Evolutionary conservation across 1,140 invertebrate genomes (phyloP), one percentile per base, ranked within the genome.

Genomic region (Pararge aegeria): DNA sequence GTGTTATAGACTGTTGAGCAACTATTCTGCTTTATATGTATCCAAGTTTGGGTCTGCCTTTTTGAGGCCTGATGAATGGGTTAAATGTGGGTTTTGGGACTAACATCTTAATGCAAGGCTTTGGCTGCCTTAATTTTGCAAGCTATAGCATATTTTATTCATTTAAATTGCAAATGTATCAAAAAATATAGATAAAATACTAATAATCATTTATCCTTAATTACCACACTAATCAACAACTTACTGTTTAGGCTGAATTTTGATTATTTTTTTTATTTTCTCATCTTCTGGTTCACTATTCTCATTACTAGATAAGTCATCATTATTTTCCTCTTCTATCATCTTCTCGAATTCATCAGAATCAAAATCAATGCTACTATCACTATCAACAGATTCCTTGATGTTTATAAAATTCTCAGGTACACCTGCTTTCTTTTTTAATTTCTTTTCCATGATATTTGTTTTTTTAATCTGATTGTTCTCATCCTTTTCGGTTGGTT

Each of bases 311-410:
- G 53, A 65, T 48, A 60, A 4, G 0, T 55, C 52, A 42, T 61
- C 53, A 42, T 55, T 30, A 48, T 74, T 66, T 51, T 67, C 38
- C 13, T 5, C 70, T 60, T 66, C 66, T 15, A 80, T 51, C 55
- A 78, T 64, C 44, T 81, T 82, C 10, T 82, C 75, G 77, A 65
- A 87, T 55, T 78, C 82, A 77, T 85, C 82, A 38, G 83, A 87
- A 61, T 84, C 77, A 78, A 87, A 87, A 0, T 74, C 65, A 5
- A 66, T 44, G 20, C 75, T 75, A 42, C 76, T 76, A 34, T 82
- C 81, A 70, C 73, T 74, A 9, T 79, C 75, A 55, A 50, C 68
- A 15, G 60, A 63, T 5, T 73, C 66, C 18, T 62, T 55, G 19
- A 87, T 46, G 27, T 55, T 69, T 7, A 86, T 78, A 58, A 80